Conservation (phyloP, 2,888 invertebrate genomes). For the Patella caerulea region DNA sequence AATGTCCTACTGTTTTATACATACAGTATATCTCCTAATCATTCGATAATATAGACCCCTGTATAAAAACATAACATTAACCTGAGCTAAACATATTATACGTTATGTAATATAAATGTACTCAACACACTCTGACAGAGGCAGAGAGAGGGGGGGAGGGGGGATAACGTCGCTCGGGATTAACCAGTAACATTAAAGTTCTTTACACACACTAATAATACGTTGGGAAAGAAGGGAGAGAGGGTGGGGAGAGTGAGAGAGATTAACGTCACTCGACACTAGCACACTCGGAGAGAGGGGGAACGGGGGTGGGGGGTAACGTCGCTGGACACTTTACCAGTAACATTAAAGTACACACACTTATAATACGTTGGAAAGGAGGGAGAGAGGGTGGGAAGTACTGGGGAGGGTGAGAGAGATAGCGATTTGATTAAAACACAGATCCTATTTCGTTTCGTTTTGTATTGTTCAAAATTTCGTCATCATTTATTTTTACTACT, state of each 20-base stretch:
- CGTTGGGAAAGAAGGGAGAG: neutral
- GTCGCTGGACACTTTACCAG: too few species aligned
- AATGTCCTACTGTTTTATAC: neutral
- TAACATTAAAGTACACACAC: too few species aligned
- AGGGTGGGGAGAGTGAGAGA: neutral
- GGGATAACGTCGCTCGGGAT: neutral
- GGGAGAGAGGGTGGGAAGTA: constrained; percentile 12
- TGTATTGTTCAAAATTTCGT: too few species aligned
- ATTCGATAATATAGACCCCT: neutral
- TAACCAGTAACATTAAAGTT: neutral
- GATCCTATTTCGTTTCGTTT: too few species aligned
- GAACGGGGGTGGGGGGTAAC: neutral
- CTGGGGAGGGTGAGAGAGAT: too few species aligned
- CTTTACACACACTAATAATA: constrained; percentile 12
- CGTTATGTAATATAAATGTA: too few species aligned
- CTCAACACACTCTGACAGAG: neutral
- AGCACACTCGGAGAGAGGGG: constrained; percentile 14
- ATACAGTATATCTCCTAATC: neutral
- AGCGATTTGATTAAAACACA: too few species aligned
- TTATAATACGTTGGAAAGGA: too few species aligned
- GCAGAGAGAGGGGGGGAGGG: neutral
- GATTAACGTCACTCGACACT: neutral
- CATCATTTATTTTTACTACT: too few species aligned
- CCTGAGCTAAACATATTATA: too few species aligned
- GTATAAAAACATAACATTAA: too few species aligned